Evolutionary conservation across 2,888 invertebrate genomes (phyloP).

Genomic region (Sussaba pulchella): DNA sequence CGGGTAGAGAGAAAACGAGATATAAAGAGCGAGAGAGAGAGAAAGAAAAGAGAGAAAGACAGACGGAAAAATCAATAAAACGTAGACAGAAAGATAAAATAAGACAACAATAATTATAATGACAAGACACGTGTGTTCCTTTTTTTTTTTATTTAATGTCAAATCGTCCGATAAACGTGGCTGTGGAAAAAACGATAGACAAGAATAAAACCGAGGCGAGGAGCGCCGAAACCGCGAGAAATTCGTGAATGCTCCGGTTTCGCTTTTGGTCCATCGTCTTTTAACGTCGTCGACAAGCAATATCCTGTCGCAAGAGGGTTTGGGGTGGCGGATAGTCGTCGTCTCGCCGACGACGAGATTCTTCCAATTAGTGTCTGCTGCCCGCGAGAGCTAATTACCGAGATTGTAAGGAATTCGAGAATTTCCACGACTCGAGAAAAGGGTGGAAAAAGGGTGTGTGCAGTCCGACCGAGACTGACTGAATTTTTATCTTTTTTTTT

Average conservation of each 20-base stretch:
- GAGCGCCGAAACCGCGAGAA: conserved; percentile 34
- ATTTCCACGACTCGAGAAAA: conserved; percentile 55
- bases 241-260: conserved; percentile 44
- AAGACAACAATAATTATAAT: conserved; percentile 54
- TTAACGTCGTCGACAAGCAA: conserved; percentile 62
- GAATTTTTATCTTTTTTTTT: conserved; percentile 20
- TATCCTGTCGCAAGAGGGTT: conserved; percentile 48
- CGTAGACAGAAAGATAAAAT: conserved; percentile 67
- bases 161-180: conserved; percentile 6
- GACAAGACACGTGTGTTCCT: conserved; percentile 62
- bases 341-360: conserved; percentile 39
- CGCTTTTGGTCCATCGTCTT: conserved; percentile 55
- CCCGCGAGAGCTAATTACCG: conserved; percentile 65
- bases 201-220: conserved; percentile 42
- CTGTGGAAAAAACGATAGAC: conserved; percentile 14
- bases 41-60: conserved; percentile 70
- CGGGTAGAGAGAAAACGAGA: conserved; percentile 86
- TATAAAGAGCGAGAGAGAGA: conserved; percentile 70
- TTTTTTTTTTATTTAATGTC: conserved; percentile 30
- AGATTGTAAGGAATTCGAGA: conserved; percentile 64
- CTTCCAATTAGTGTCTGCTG: conserved; percentile 65
- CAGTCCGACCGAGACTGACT: conserved; percentile 37
- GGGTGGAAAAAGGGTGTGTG: conserved; percentile 43
- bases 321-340: conserved; percentile 17
- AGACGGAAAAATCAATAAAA: conserved; percentile 67